Evolutionary conservation across 2,113 vertebrate species (phyloP).

Genomic region (Sander vitreus): DNA sequence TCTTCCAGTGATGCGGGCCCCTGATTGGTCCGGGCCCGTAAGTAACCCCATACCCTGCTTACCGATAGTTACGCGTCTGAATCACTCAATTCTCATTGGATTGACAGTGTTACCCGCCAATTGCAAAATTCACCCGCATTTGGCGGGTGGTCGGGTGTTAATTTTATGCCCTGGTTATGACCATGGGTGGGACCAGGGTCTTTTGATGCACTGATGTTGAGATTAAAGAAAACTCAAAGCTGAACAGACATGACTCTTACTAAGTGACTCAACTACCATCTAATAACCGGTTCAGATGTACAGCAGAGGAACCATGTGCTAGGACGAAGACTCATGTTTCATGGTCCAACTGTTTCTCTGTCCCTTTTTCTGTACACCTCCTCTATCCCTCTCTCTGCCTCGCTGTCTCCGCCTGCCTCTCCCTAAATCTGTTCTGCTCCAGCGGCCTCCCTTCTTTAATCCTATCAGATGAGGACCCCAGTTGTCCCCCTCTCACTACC

Average conservation of each 20-base stretch:
- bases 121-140: no score
- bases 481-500: conserved; percentile 29
- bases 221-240: conserved; percentile 36
- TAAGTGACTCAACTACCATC: conserved; percentile 24
- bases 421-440: conserved; percentile 70
- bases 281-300: conserved; percentile 42
- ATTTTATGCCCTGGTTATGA: no score
- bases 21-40: no score
- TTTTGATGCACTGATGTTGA: conserved; percentile 1
- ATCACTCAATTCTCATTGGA: no score
- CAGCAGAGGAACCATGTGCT: conserved; percentile 29
- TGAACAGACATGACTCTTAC: conserved; percentile 8
- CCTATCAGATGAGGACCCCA: conserved; percentile 73
- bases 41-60: no score
- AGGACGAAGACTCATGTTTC: conserved; percentile 25
- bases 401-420: conserved; percentile 22
- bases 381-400: conserved; percentile 14
- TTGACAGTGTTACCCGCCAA: no score
- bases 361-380: conserved; percentile 17
- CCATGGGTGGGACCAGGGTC: not conserved
- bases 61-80: no score
- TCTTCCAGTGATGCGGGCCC: no score
- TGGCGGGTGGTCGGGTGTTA: no score
- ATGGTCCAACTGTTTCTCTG: conserved; percentile 32
- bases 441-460: conserved; percentile 66